Conservation (phyloP, 2,113 vertebrate species). For the Probosciger aterrimus region DNA sequence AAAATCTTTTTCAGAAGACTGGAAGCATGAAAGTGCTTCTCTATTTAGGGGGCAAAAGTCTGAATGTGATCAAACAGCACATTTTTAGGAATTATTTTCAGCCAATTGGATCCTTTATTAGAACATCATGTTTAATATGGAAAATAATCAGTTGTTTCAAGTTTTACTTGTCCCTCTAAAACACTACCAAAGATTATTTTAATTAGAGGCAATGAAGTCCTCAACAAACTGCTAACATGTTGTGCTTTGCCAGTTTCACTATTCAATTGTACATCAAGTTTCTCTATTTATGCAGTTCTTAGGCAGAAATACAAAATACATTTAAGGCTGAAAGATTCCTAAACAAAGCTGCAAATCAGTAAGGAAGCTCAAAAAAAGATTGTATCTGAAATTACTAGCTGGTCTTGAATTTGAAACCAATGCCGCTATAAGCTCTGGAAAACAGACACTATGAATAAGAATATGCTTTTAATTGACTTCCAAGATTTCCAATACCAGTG, state of each 20-base stretch:
- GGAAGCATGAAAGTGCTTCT: not conserved
- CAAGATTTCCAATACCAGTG: not conserved
- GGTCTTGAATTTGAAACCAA: not conserved
- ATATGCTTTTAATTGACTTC: not conserved
- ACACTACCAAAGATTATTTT: not conserved
- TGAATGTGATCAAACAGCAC: not conserved
- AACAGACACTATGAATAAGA: not conserved
- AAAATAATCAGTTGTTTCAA: not conserved
- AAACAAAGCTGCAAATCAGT: not conserved
- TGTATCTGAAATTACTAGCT: not conserved
- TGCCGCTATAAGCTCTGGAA: not conserved
- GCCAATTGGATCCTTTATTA: rapidly evolving
- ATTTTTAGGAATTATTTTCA: not conserved
- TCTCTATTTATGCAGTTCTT: not conserved
- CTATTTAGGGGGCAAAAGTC: not conserved
- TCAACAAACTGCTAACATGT: not conserved
- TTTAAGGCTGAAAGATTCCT: not conserved
- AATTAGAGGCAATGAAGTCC: not conserved
- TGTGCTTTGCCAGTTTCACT: not conserved
- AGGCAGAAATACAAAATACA: not conserved
- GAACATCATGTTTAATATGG: not conserved
- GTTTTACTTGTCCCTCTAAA: not conserved
- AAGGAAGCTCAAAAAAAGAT: not conserved
- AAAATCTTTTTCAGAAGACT: not conserved
- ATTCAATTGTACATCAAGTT: not conserved